Evolutionary conservation across 2,113 vertebrate species (phyloP).

Genomic region (Scartelaos histophorus): DNA sequence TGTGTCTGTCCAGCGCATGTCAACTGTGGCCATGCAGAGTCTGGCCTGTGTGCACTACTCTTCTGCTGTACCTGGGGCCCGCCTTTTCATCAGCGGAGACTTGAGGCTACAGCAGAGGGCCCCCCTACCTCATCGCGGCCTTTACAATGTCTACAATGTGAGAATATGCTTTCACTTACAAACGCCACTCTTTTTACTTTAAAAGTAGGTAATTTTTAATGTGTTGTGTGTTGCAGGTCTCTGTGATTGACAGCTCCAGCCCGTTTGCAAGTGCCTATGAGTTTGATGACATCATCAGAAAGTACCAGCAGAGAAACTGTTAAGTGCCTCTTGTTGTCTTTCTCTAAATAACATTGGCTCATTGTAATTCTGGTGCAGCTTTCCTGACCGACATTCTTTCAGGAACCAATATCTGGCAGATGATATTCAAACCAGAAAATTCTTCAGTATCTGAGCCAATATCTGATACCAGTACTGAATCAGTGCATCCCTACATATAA

Average conservation of each 20-base stretch:
- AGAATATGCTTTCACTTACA: slow-evolving; percentile 46
- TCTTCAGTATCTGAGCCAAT: too few species aligned
- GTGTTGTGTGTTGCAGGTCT: slow-evolving; percentile 71
- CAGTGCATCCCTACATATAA: too few species aligned
- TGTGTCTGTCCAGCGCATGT: slow-evolving; percentile 83
- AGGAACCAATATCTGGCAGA: too few species aligned
- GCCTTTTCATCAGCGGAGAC: slow-evolving; percentile 85
- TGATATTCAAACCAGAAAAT: too few species aligned
- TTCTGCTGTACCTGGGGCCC: slow-evolving; percentile 84
- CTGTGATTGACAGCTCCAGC: slow-evolving; percentile 86
- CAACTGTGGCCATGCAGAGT: slow-evolving; percentile 91
- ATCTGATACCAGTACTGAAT: too few species aligned
- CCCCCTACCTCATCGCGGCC: slow-evolving; percentile 81
- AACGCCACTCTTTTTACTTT: background rate
- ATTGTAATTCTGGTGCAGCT: background rate
- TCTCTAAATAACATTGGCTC: slow-evolving; percentile 1
- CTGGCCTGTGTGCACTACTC: slow-evolving; percentile 88
- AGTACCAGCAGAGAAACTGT: slow-evolving; percentile 90
- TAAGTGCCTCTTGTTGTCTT: slow-evolving; percentile 45
- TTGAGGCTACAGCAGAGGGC: slow-evolving; percentile 87
- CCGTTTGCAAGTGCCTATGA: slow-evolving; percentile 88
- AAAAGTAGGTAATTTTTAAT: background rate
- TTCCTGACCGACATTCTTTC: background rate
- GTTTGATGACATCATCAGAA: slow-evolving; percentile 81
- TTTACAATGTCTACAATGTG: slow-evolving; percentile 88